phyloP scores from a whole-genome alignment of 2,797 vertebrate species.

The Phrynocephalus guinanensis region DNA sequence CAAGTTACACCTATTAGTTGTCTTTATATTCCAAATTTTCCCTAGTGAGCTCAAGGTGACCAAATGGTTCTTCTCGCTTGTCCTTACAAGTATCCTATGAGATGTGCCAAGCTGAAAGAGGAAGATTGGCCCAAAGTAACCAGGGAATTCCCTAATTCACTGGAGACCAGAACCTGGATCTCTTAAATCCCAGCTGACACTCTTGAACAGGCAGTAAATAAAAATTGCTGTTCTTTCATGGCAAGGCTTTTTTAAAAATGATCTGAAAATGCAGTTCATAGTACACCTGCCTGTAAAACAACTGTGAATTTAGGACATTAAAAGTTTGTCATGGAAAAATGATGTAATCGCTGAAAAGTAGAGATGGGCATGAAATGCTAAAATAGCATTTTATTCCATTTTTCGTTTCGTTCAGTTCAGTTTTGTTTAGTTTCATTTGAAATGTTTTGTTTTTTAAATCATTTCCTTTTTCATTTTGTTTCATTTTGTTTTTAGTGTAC shows the following conservation, averaged over 20 bases:
- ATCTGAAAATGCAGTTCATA: background rate
- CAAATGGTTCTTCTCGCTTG: background rate
- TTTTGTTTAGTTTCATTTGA: too few species aligned
- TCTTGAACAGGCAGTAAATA: too few species aligned
- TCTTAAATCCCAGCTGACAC: too few species aligned
- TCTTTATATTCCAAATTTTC: background rate
- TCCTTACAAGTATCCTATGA: background rate
- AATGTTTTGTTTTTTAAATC: too few species aligned
- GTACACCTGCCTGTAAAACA: background rate
- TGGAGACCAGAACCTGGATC: background rate
- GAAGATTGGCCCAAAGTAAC: background rate
- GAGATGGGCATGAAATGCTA: too few species aligned
- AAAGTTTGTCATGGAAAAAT: background rate
- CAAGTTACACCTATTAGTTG: too few species aligned
- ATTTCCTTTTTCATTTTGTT: too few species aligned
- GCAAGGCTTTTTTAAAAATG: background rate
- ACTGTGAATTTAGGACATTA: background rate
- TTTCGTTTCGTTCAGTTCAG: too few species aligned
- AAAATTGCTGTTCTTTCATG: too few species aligned
- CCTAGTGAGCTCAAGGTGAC: background rate
- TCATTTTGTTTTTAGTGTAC: too few species aligned
- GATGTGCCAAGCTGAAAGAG: background rate
- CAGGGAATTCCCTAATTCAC: background rate
- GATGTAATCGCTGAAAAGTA: background rate
- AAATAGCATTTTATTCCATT: too few species aligned